Evolutionary conservation across 2,888 invertebrate genomes (phyloP), one percentile per base, ranked within the genome.

Genomic region (Leptopterna dolabrata): DNA sequence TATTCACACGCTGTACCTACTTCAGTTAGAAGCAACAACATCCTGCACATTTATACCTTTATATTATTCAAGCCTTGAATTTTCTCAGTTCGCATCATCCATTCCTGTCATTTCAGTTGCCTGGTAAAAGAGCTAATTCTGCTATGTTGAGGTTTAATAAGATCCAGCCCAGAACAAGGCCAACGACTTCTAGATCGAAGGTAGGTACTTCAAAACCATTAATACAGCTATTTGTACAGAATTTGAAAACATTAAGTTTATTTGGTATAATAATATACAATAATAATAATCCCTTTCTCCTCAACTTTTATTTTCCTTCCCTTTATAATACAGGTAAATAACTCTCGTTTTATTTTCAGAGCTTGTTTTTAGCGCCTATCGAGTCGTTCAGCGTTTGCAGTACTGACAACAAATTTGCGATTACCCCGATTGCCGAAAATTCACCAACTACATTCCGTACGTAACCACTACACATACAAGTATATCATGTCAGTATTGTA

Each of bases 71-170:
- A 36, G 4, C 36, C 36, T 36, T 7, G 7, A 2, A 36, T 36
- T 36, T 36, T 4, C 36, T 7, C 36, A 36, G 7, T 36, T 36
- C n/a, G n/a, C n/a, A n/a, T n/a, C n/a, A n/a, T 36, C 4, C 2
- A 36, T 36, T 36, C 36, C 27, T 55, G 1, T 63, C 29, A 6
- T 85, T 87, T 76, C 80, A 88, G 88, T 63, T 76, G 63, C 76
- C 86, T 7, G 81, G 82, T 45, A 88, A 87, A 41, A 43, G 87
- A 76, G 87, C 85, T 6, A 80, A 84, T 70, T 88, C 88, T 19
- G 88, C 88, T 1, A 87, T 84, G 87, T 16, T 88, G 45, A 78
- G 87, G 45, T 88, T 87, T 89, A 89, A 76, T 9, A 88, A 87
- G 63, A 76, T 80, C 13, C 80, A 87, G 24, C 51, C 84, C 9